Evolutionary conservation across 1,140 invertebrate species (phyloP), one percentile per base, ranked within the genome.

Genomic region (Lasaia peninsularis): DNA sequence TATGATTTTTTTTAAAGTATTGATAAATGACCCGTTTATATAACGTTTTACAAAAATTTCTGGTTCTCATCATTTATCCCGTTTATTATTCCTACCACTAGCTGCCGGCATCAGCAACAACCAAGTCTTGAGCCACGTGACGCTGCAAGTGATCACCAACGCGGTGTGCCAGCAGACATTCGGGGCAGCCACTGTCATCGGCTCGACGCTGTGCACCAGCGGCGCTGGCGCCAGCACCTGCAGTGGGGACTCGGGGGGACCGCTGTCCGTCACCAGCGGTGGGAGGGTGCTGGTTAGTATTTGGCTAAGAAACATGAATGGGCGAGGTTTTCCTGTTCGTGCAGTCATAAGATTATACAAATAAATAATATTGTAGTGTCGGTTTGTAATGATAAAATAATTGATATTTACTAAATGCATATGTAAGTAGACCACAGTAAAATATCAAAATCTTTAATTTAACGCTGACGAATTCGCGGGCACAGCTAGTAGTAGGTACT

Each of bases 181-280:
- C 54, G 62, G 67, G 2, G 14, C 18, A 11, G 2, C 6, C 3
- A 52, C 54, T 32, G 62, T 73, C 2, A 50, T 63, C 3, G 31
- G 10, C 2, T 67, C 63, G 2, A 67, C 57, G 0, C 48, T 77
- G 0, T 77, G 74, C 53, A 67, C 64, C 6, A 67, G 65, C 34
- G 67, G 66, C 2, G 61, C 60, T 1, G 65, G 71, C 0, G 44
- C 52, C 10, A 61, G 67, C 18, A 66, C 64, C 11, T 76, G 74
- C 52, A 49, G 54, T 0, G 75, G 75, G 0, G 75, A 78, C 63
- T 73, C 75, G 6, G 75, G 75, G 11, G 72, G 75, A 8, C 75
- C 75, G 1, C 54, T 74, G 2, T 57, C 32, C 9, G 24, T 40
- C 33, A 37, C 40, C 35, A 51, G 44, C 12, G 56, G 56, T 9